Base-by-base conservation (phyloP, 2,888 invertebrate species). In the Andrena minutula region DNA sequence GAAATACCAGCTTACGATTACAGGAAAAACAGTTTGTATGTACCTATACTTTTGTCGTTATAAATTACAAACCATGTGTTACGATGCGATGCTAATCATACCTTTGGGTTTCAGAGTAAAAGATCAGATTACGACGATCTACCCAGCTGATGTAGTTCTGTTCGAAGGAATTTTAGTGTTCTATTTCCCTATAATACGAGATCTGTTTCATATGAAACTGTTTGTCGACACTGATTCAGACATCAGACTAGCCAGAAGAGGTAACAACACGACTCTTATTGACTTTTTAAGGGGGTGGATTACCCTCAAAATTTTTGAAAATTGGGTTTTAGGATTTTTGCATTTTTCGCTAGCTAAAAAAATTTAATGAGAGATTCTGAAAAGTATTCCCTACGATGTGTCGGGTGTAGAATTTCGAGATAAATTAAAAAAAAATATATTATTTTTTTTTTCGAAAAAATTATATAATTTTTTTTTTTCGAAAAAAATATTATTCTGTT, bases 181-280 rank as follows among this genome's bases (percentile, higher is more conserved):
- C 95, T 99, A 99, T 95, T 99, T 99, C 94, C 98, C 98, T 0
- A 97, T 98, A 93, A 97, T 99, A 83, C 95, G 99, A 70, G 97
- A 99, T 81, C 95, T 99, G 79, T 99, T 99, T 95, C 98, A 99
- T 94, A 99, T 99, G 99, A 99, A 99, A 94, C 95, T 99, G 53
- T 99, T 99, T 94, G 99, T 99, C 3, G 99, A 99, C 93, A 99
- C 99, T 0, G 99, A 99, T 94, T 99, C 99, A 0, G 99, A 99
- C 94, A 99, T 99, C 0, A 95, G 99, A 91, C 95, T 99, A 28
- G 99, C 99, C 0, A 95, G 99, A 90, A 95, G 99, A 96, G 99
- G 99, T 99, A 93, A 86, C 85, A 75, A 23, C 8, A 65, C 32
- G 10, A 35, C 41, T 2, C 35, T 26, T 16, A 26, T 23, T 23